Percentiles rank a stretch among this genome's conserved stretches.
Evolutionary conservation across 2,113 vertebrate genomes (phyloP).

Genomic region (Piprites chloris): DNA sequence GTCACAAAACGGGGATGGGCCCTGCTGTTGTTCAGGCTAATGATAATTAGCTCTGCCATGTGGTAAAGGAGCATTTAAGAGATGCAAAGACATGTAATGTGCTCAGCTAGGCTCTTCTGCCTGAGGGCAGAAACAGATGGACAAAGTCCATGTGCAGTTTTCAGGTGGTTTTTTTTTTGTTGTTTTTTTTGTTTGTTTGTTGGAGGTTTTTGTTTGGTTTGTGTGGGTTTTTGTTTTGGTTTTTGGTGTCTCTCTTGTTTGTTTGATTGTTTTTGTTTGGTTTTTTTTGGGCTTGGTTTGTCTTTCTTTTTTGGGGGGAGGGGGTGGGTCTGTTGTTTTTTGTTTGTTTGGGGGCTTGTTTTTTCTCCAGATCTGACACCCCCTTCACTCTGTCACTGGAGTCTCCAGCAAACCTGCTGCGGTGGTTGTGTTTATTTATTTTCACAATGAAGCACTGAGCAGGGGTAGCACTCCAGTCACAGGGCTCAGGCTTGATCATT

Average conservation of each 20-base stretch:
- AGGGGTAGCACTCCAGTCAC: background rate
- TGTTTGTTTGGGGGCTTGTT: background rate
- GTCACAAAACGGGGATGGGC: background rate
- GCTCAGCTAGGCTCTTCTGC: background rate
- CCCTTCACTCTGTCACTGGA: background rate
- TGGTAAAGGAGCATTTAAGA: background rate
- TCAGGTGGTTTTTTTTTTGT: background rate
- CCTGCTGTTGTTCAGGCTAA: background rate
- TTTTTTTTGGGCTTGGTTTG: background rate
- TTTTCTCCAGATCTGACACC: background rate
- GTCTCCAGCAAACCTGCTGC: background rate
- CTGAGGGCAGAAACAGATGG: background rate
- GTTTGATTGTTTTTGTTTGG: background rate
- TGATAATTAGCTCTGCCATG: background rate
- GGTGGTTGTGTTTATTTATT: accelerated
- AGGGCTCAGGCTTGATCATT: background rate
- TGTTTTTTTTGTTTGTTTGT: background rate
- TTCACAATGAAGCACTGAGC: background rate
- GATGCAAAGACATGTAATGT: background rate
- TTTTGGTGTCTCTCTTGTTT: background rate
- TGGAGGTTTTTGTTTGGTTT: no score
- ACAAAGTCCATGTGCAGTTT: background rate
- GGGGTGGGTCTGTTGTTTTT: no score
- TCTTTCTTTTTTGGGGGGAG: background rate
- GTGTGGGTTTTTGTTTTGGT: no score